Evolutionary conservation across 2,113 vertebrate species (phyloP).

Genomic region (Grammomys dolichurus): DNA sequence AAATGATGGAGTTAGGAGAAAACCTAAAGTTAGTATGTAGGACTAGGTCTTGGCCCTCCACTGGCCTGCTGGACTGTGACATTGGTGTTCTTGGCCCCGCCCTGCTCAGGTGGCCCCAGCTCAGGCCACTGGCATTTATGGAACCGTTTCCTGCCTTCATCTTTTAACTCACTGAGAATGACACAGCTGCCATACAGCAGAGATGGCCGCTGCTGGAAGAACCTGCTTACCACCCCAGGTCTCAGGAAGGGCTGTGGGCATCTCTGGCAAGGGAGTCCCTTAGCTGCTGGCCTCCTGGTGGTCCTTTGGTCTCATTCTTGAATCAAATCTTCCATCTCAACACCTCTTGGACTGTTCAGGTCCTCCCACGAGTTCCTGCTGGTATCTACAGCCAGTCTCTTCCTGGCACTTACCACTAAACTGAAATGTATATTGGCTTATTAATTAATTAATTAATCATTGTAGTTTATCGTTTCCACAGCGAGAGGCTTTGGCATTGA

Average conservation of each 20-base stretch:
- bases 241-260: not conserved
- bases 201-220: not conserved
- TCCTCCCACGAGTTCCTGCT: not conserved
- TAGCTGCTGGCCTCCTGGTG: not conserved
- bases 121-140: not conserved
- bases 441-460: slow-evolving; percentile 36
- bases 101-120: accelerated
- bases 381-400: not conserved
- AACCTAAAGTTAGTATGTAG: no score
- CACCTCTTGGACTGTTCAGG: not conserved
- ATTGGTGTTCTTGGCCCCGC: not conserved
- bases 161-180: not conserved
- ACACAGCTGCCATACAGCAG: not conserved
- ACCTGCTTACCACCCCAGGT: not conserved
- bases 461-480: slow-evolving; percentile 55
- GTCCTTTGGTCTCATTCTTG: not conserved
- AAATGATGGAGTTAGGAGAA: not conserved
- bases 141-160: not conserved
- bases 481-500: slow-evolving; percentile 58
- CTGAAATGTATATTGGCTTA: slow-evolving; percentile 38
- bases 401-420: slow-evolving; percentile 17
- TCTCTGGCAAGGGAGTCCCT: not conserved
- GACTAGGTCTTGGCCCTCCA: not conserved
- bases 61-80: accelerated
- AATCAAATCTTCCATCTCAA: not conserved